phyloP scores from a whole-genome alignment of 1,140 invertebrate genomes.

The Ruditapes philippinarum region DNA sequence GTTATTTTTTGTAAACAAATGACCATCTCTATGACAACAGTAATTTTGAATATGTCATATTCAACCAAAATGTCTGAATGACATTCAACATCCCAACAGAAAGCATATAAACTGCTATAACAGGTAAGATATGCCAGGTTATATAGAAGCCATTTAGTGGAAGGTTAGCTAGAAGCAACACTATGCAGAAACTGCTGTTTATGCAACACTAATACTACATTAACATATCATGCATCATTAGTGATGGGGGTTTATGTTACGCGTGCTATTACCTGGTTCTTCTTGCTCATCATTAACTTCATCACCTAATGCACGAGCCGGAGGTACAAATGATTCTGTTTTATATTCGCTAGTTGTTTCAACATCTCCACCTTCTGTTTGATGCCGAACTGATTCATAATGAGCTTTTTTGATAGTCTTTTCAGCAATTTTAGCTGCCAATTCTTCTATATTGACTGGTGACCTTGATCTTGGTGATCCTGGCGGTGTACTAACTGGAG shows the following conservation, averaged over 20 bases:
- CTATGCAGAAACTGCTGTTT: not conserved
- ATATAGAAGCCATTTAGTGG: not conserved
- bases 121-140: not conserved
- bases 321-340: conserved; percentile 47
- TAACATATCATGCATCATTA: not conserved
- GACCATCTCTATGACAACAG: no score
- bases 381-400: conserved; percentile 58
- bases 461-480: conserved; percentile 60
- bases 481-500: conserved; percentile 38
- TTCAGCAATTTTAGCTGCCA: conserved; percentile 62
- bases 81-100: no score
- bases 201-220: not conserved
- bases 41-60: no score
- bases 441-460: conserved; percentile 58
- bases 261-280: conserved; percentile 59
- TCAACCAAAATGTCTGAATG: no score
- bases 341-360: conserved; percentile 60
- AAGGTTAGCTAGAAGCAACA: not conserved
- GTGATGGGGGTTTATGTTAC: not conserved
- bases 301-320: conserved; percentile 17
- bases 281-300: conserved; percentile 33
- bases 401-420: conserved; percentile 66
- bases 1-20: no score
- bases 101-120: no score
- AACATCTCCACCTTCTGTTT: conserved; percentile 51